Evolutionary conservation across 1,140 invertebrate genomes (phyloP), one percentile per base, ranked within the genome.

Genomic region (Planococcus citri): DNA sequence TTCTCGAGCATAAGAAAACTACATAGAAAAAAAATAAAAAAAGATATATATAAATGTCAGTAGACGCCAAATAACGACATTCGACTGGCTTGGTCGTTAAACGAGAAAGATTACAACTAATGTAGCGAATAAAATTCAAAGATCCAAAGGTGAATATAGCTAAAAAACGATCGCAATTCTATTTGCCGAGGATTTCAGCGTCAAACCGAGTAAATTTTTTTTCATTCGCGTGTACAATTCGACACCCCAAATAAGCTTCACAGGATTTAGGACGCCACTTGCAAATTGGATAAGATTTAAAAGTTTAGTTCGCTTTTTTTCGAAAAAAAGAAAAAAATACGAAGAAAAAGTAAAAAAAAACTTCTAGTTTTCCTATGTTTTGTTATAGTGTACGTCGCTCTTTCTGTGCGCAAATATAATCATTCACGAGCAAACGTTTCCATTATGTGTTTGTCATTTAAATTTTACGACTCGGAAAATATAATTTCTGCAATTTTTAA

Each of bases 381-480:
- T n/a, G n/a, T n/a, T n/a, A n/a, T n/a, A n/a, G n/a, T n/a, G 4
- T 60, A 9, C 33, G 14, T 37, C 33, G 33, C 33, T 14, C 6
- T 14, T 17, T 51, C 41, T 3, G 3, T 51, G 17, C 10, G 10
- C 41, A 17, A 17, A 51, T 20, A 17, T 20, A 17, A 51, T 51
- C 41, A 51, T 51, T 51, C 41, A 51, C 41, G 41, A 20, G 17
- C 10, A 17, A 51, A 51, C 41, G n/a, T 51, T 51, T 51, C 41
- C 41, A 51, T 51, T 51, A 51, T 51, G 41, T 20, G 41, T 51
- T 51, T 17, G 41, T 20, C 25, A 64, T 64, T 64, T 64, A 64
- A 64, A 64, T 64, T 64, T 64, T 64, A 64, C 60, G 60, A 64
- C 60, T 64, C 60, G 60, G 25, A 64, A 64, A 64, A 64, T 64